phyloP scores from a whole-genome alignment of 2,113 vertebrate genomes.

The Saccopteryx leptura region DNA sequence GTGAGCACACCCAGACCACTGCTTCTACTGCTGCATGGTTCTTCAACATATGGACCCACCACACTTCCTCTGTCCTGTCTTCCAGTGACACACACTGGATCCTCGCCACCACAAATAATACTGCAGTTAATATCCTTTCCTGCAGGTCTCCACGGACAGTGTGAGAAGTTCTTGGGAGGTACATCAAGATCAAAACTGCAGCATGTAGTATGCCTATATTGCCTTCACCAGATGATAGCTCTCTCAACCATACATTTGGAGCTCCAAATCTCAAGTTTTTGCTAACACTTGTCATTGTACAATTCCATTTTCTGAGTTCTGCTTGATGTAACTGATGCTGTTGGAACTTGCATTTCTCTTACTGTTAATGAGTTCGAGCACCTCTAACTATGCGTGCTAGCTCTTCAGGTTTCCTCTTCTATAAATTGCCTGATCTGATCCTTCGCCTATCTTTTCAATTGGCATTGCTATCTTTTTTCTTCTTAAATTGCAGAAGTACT shows the following conservation, averaged over 20 bases:
- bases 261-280: background rate
- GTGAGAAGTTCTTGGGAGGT: background rate
- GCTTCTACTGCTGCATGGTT: background rate
- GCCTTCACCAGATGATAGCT: background rate
- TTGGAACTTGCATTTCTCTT: background rate
- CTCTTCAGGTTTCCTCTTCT: background rate
- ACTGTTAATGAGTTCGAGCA: background rate
- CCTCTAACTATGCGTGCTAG: background rate
- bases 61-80: background rate
- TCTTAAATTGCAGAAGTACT: background rate
- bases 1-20: background rate
- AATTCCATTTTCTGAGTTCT: background rate
- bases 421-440: background rate
- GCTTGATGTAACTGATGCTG: background rate
- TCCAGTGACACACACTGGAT: background rate
- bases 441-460: background rate
- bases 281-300: background rate
- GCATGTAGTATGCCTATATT: background rate
- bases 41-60: too few species aligned
- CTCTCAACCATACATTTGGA: background rate
- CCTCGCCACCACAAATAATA: background rate
- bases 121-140: background rate
- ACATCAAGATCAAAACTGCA: too few species aligned
- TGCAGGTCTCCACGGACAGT: accelerated
- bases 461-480: background rate